Base-by-base conservation (phyloP, 2,888 invertebrate genomes). In the Cephus spinipes region DNA sequence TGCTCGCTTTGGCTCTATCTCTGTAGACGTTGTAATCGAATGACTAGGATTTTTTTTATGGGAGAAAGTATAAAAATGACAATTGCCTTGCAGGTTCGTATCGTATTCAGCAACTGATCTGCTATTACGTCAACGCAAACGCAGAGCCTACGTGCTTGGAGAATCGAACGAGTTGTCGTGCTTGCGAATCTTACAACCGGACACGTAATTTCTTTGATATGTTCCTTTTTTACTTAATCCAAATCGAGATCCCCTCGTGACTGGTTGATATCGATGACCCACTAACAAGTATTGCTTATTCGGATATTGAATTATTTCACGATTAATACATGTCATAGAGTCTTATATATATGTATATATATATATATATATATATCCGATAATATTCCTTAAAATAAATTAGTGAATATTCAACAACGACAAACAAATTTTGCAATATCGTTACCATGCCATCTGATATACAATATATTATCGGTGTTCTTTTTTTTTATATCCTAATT, bases 31-130 rank as follows among this genome's bases (percentile, higher is more conserved):
- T 71, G 71, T 71, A 71, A 71, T 33, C 71, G 71, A 71, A 71
- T 71, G 71, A 71, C 71, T 71, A 71, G 71, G 71, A 71, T 80
- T 80, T 79, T 83, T 80, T 68, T 79, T 78, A 69, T 34, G 33
- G 81, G 86, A 84, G 85, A 87, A 87, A 87, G 85, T 86, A 81
- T 71, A 82, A 82, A 84, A 83, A 83, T 82, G 83, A 84, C 82
- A 85, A 85, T 85, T 85, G 82, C 80, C 82, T 83, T 78, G 79
- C 77, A 76, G 77, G 33, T 77, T 34, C 55, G 73, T 74, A 69
- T 69, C 40, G 40, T 74, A 69, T 74, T 74, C 69, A 76, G 69
- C 31, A 68, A 68, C 36, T 40, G 76, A 79, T 76, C 73, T 71
- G 76, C 15, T 73, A 76, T 79, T 76, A 73, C 77, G 74, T 77